A percentile compares a stretch with the other conserved stretches of the same genome.
phyloP scores from a whole-genome alignment of 2,113 vertebrate genomes.

The Syrrhaptes paradoxus region DNA sequence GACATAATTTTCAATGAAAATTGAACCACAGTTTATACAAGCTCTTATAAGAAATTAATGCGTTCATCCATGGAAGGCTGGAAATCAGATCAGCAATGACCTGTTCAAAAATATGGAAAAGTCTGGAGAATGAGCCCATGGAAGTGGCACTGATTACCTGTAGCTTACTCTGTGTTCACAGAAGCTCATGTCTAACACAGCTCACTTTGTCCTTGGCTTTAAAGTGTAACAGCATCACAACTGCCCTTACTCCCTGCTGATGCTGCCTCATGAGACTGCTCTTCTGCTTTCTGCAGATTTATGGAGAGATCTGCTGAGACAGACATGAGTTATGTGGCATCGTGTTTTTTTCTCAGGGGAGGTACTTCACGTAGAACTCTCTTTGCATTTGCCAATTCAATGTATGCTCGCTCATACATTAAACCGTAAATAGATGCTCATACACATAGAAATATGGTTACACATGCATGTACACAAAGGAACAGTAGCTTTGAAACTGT shows the following conservation, averaged over 20 bases:
- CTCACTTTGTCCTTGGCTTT: not conserved
- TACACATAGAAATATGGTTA: not conserved
- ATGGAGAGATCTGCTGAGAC: not conserved
- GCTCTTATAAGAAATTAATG: not conserved
- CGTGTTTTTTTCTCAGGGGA: not conserved
- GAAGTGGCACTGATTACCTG: not conserved
- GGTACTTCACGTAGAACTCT: not conserved
- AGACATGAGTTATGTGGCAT: not conserved
- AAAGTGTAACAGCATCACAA: not conserved
- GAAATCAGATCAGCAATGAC: not conserved
- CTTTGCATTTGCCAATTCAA: not conserved
- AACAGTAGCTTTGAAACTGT: not conserved
- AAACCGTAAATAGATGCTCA: fast-evolving
- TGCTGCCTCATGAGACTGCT: not conserved
- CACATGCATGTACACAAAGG: not conserved
- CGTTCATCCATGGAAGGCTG: not conserved
- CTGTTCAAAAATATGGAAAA: not conserved
- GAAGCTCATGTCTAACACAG: not conserved
- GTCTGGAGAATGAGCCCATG: not conserved
- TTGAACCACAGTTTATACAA: not conserved
- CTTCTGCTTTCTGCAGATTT: not conserved
- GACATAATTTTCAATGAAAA: not conserved
- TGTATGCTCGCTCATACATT: not conserved
- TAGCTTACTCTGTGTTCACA: not conserved
- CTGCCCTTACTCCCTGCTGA: not conserved